Evolutionary conservation across 1,140 invertebrate species (phyloP).

Genomic region (Dryas iulia): DNA sequence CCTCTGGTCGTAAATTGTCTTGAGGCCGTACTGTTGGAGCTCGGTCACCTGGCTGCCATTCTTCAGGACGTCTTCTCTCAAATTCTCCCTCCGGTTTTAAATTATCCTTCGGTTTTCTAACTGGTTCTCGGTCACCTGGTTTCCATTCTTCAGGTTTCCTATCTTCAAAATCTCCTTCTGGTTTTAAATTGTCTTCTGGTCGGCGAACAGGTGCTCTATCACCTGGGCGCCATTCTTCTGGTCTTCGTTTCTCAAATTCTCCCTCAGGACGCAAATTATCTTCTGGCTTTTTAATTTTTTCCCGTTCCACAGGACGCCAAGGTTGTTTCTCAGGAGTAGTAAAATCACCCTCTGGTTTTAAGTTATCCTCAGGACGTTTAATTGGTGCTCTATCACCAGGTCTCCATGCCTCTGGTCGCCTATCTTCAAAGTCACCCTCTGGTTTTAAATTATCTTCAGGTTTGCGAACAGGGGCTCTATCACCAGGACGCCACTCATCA

Average conservation of each 20-base stretch:
- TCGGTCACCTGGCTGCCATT: slow-evolving; percentile 73
- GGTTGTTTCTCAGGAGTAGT: slow-evolving; percentile 68
- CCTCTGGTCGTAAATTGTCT: slow-evolving; percentile 81
- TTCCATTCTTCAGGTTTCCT: slow-evolving; percentile 85
- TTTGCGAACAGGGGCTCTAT: slow-evolving; percentile 77
- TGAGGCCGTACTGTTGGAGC: slow-evolving; percentile 64
- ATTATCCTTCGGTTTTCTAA: slow-evolving; percentile 77
- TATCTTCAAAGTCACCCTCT: slow-evolving; percentile 82
- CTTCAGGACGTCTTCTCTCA: slow-evolving; percentile 80
- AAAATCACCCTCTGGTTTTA: slow-evolving; percentile 82
- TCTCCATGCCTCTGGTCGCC: slow-evolving; percentile 65
- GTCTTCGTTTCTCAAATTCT: slow-evolving; percentile 73
- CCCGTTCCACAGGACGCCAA: slow-evolving; percentile 74
- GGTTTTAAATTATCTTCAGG: slow-evolving; percentile 81
- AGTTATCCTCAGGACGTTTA: slow-evolving; percentile 81
- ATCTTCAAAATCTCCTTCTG: slow-evolving; percentile 84
- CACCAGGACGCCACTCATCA: slow-evolving; percentile 78
- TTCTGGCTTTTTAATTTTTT: slow-evolving; percentile 55
- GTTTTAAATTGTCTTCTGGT: slow-evolving; percentile 56
- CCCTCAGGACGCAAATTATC: slow-evolving; percentile 70
- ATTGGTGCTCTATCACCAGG: slow-evolving; percentile 80
- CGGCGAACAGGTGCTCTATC: slow-evolving; percentile 70
- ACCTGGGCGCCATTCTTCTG: slow-evolving; percentile 76
- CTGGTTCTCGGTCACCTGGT: slow-evolving; percentile 82
- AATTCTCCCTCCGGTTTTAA: slow-evolving; percentile 78